Conservation (phyloP, 1,140 invertebrate species). For the Drosophila mauritiana region DNA sequence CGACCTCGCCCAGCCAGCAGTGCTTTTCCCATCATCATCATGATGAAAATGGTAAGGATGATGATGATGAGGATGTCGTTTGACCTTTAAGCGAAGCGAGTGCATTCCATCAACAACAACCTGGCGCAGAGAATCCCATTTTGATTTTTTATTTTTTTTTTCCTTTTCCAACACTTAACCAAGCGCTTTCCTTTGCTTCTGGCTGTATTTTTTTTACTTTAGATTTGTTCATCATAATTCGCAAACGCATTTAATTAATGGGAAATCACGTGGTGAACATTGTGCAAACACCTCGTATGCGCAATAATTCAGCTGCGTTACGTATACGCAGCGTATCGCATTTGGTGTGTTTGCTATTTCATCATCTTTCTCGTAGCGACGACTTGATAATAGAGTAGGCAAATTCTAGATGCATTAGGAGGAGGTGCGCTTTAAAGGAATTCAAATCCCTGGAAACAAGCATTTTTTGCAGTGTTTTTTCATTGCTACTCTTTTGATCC, state of each 20-base stretch:
- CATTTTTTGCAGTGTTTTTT: no score
- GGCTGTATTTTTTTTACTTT: slow-evolving; percentile 1
- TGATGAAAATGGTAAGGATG: slow-evolving; percentile 15
- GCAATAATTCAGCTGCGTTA: slow-evolving; percentile 40
- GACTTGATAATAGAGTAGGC: slow-evolving; percentile 30
- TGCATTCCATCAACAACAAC: slow-evolving; percentile 45
- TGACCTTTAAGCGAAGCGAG: slow-evolving; percentile 66
- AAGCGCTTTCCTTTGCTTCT: neutral
- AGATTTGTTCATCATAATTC: slow-evolving; percentile 21
- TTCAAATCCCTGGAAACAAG: neutral
- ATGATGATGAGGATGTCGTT: slow-evolving; percentile 57
- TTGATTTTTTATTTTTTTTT: neutral
- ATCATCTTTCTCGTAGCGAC: slow-evolving; percentile 25
- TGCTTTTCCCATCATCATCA: slow-evolving; percentile 36
- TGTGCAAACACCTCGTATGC: slow-evolving; percentile 45
- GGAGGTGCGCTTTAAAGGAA: neutral
- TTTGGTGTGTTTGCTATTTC: slow-evolving; percentile 36
- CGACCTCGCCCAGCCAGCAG: slow-evolving; percentile 63
- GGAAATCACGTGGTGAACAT: slow-evolving; percentile 50
- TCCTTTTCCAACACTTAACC: neutral
- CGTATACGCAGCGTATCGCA: slow-evolving; percentile 40
- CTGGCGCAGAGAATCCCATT: slow-evolving; percentile 36
- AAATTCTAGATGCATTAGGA: slow-evolving; percentile 26
- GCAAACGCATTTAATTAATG: slow-evolving; percentile 57
- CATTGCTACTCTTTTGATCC: slow-evolving; percentile 1